Evolutionary conservation across 2,888 invertebrate species (phyloP).

Genomic region (Nymphalis urticae): DNA sequence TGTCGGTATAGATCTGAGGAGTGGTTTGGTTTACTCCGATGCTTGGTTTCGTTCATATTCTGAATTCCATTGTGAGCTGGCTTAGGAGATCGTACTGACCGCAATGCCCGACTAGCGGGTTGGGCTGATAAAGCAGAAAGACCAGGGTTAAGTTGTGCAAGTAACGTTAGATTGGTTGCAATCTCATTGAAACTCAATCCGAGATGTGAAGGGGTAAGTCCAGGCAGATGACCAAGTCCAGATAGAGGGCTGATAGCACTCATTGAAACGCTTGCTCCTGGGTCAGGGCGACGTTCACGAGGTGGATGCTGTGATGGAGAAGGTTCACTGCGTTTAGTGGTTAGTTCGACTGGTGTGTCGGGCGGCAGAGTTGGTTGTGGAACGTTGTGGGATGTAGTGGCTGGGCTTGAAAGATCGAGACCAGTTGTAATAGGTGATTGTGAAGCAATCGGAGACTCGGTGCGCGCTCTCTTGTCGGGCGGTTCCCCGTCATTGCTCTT

Average conservation of each 20-base stretch:
- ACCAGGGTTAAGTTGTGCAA: constrained; percentile 82
- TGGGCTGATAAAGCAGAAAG: constrained; percentile 69
- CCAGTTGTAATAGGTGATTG: constrained; percentile 59
- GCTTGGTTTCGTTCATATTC: constrained; percentile 62
- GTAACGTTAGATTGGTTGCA: constrained; percentile 81
- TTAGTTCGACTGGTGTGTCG: constrained; percentile 62
- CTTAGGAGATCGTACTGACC: constrained; percentile 74
- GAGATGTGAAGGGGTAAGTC: constrained; percentile 81
- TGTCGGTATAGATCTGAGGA: constrained; percentile 66
- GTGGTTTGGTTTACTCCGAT: constrained; percentile 72
- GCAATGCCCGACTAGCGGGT: constrained; percentile 70
- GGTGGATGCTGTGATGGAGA: constrained; percentile 58
- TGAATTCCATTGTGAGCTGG: constrained; percentile 71
- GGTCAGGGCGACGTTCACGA: constrained; percentile 69
- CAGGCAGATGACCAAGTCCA: constrained; percentile 81
- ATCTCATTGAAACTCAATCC: constrained; percentile 84
- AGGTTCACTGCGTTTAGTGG: constrained; percentile 67
- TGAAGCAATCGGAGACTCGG: constrained; percentile 64
- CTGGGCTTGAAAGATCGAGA: constrained; percentile 69
- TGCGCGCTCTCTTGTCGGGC: constrained; percentile 70
- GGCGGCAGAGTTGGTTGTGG: constrained; percentile 52
- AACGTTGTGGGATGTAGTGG: constrained; percentile 47
- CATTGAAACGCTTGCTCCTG: constrained; percentile 79
- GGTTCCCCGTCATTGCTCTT: constrained; percentile 79
- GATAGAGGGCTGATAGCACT: constrained; percentile 84